Percentiles rank a stretch among this genome's conserved stretches.
Evolutionary conservation across 2,888 invertebrate species (phyloP).

Genomic region (Toxonevra muliebris): DNA sequence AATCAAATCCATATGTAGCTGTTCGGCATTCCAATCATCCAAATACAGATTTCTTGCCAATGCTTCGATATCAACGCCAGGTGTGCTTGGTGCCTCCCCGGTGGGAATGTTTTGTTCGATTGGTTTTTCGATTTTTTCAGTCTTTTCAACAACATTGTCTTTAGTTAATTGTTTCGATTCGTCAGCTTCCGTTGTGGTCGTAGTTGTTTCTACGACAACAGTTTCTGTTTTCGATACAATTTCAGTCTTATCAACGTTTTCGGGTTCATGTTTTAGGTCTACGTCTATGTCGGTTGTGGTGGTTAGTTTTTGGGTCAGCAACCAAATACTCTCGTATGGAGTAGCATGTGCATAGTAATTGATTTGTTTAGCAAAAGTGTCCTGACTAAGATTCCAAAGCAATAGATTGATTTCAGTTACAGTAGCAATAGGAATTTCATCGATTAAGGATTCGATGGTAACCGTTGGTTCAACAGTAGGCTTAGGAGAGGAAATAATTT

Average conservation of each 20-base stretch:
- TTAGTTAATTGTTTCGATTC: slow-evolving; percentile 43
- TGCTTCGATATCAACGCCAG: slow-evolving; percentile 41
- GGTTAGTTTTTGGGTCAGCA: slow-evolving; percentile 2
- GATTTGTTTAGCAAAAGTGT: slow-evolving; percentile 44
- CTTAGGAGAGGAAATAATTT: background rate
- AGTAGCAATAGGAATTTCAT: background rate
- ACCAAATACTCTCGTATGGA: slow-evolving; percentile 36
- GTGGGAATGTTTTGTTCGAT: slow-evolving; percentile 48
- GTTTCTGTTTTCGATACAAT: slow-evolving; percentile 43
- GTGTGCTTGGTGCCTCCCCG: slow-evolving; percentile 35
- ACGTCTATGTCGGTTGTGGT: slow-evolving; percentile 24
- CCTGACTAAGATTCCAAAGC: slow-evolving; percentile 49
- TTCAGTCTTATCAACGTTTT: slow-evolving; percentile 50
- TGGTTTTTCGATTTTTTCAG: slow-evolving; percentile 30
- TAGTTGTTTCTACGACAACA: slow-evolving; percentile 44
- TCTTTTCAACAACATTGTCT: slow-evolving; percentile 37
- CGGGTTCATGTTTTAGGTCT: slow-evolving; percentile 36
- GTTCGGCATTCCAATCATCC: slow-evolving; percentile 51
- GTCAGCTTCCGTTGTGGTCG: slow-evolving; percentile 39
- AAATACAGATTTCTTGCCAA: slow-evolving; percentile 48
- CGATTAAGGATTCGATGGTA: background rate
- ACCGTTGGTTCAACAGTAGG: background rate
- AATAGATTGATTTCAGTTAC: slow-evolving; percentile 36
- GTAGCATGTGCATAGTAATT: slow-evolving; percentile 38
- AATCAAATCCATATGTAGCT: slow-evolving; percentile 35